Percentiles rank a stretch among this genome's conserved stretches.
These are phyloP conservation scores for Philaethria dido DNA, from an alignment of 2,888 invertebrate genomes.

Conservation along the genomic window DNA sequence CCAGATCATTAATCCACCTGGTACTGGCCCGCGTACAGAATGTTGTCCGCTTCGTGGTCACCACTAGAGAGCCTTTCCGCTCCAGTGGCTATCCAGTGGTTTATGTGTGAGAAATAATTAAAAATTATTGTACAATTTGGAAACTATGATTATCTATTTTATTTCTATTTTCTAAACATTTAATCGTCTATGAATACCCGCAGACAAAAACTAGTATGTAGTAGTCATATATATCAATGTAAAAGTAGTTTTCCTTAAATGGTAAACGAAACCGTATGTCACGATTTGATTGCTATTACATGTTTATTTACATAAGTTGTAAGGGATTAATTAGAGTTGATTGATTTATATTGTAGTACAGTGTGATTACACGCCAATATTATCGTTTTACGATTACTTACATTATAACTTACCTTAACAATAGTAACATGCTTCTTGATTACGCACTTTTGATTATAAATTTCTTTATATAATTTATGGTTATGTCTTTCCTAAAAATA, in stretches of 20 bases:
- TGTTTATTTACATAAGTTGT: constrained; percentile 27
- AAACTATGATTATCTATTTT: too few species aligned
- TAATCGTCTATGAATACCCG: not conserved
- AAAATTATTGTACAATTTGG: too few species aligned
- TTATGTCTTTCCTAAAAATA: too few species aligned
- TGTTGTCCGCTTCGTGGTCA: too few species aligned
- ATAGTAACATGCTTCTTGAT: not conserved
- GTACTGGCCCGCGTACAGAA: too few species aligned
- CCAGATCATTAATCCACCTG: too few species aligned
- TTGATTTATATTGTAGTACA: constrained; percentile 31
- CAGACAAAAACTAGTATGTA: not conserved
- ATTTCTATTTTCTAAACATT: too few species aligned
- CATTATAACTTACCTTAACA: not conserved
- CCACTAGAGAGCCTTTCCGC: too few species aligned
- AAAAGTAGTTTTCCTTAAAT: constrained; percentile 42
- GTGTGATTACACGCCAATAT: constrained; percentile 25
- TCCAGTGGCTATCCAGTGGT: too few species aligned
- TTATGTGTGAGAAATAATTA: too few species aligned
- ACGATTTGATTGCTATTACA: constrained; percentile 39
- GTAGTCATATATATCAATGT: constrained; percentile 39
- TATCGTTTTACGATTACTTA: not conserved
- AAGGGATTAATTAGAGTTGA: constrained; percentile 27
- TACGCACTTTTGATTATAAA: not conserved
- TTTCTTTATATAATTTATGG: not conserved
- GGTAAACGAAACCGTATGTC: constrained; percentile 40